Conservation (phyloP, 2,888 invertebrate genomes). For the Rhagophthalmus giganteus region DNA sequence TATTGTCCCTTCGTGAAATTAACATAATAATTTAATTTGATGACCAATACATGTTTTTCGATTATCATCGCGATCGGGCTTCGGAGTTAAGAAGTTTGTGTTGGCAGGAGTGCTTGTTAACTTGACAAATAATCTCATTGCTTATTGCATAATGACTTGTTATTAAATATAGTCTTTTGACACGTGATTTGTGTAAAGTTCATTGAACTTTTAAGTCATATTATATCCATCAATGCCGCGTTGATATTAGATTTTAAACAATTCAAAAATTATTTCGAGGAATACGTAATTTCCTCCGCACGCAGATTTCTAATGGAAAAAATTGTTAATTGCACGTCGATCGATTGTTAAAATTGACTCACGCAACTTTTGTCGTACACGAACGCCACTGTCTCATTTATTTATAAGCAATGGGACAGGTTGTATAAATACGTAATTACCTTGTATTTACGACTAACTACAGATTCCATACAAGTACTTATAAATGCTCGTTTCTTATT, state of each 20-base stretch:
- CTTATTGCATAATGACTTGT: conserved; percentile 10
- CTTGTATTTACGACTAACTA: conserved; percentile 20
- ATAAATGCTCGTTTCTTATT: conserved; percentile 12
- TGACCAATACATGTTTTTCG: too few relatives aligned
- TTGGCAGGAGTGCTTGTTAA: conserved; percentile 7
- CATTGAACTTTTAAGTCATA: conserved; percentile 11
- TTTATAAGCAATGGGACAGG: conserved; percentile 20
- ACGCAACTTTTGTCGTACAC: neutral
- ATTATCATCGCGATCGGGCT: neutral
- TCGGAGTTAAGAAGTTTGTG: neutral
- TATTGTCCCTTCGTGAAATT: too few relatives aligned
- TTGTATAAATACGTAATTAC: conserved; percentile 24
- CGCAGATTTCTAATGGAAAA: too few relatives aligned
- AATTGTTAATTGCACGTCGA: too few relatives aligned
- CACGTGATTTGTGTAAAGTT: conserved; percentile 10
- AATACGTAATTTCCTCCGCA: too few relatives aligned
- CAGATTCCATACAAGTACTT: conserved; percentile 21
- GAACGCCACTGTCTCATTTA: conserved; percentile 18
- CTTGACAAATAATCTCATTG: conserved; percentile 14
- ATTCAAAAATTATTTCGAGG: too few relatives aligned
- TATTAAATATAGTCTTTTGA: conserved; percentile 13
- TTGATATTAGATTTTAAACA: too few relatives aligned
- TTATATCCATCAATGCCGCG: too few relatives aligned
- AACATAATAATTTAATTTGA: too few relatives aligned
- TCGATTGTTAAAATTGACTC: too few relatives aligned